A percentile compares a stretch with the other conserved stretches of the same genome.
phyloP scores from a whole-genome alignment of 2,888 invertebrate species.

The Caenorhabditis virilis region DNA sequence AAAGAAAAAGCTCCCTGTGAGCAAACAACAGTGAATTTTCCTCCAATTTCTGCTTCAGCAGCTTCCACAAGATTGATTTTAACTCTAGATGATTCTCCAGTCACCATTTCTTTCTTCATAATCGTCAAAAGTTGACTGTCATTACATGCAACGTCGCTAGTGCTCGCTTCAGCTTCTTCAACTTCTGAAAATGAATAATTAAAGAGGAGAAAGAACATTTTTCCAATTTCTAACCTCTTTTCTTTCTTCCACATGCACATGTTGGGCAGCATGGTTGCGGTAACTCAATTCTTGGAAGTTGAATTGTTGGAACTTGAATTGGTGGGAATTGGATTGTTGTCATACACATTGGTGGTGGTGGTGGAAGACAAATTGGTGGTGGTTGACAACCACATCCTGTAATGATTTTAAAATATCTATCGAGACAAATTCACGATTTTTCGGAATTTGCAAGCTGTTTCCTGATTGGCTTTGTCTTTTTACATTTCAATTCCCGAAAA shows the following conservation, averaged over 20 bases:
- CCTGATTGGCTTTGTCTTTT: too few relatives aligned
- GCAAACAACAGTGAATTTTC: constrained; percentile 55
- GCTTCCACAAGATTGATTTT: constrained; percentile 33
- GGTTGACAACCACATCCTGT: constrained; percentile 21
- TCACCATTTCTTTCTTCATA: constrained; percentile 34
- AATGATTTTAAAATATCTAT: too few relatives aligned
- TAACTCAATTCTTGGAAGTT: constrained; percentile 34
- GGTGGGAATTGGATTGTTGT: constrained; percentile 38
- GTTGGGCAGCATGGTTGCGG: constrained; percentile 45
- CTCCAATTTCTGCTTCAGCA: constrained; percentile 48
- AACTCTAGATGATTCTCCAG: constrained; percentile 23
- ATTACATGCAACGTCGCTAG: constrained; percentile 31
- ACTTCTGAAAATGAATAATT: background rate
- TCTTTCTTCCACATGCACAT: constrained; percentile 56
- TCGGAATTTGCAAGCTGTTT: too few relatives aligned
- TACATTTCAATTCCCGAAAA: too few relatives aligned
- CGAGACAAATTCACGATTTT: too few relatives aligned
- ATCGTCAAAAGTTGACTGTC: constrained; percentile 20
- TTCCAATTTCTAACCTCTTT: constrained; percentile 12
- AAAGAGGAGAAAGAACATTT: background rate
- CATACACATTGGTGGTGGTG: constrained; percentile 38
- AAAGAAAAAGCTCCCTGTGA: constrained; percentile 53
- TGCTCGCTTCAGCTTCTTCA: constrained; percentile 13
- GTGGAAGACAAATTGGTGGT: constrained; percentile 36
- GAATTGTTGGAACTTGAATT: constrained; percentile 38